Base-by-base conservation (phyloP, 2,888 invertebrate species). In the Hyposoter didymator region DNA sequence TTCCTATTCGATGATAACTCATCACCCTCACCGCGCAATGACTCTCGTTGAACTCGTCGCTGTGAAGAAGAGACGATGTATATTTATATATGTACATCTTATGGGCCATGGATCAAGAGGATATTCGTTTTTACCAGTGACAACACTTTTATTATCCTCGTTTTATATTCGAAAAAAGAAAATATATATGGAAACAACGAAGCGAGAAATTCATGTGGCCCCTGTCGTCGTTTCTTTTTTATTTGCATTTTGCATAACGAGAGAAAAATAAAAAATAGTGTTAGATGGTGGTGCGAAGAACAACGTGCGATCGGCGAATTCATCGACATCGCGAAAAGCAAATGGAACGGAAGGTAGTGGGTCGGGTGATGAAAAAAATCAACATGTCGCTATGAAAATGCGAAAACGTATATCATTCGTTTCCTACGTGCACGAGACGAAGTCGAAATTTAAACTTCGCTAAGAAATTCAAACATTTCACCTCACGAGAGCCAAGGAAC, bases 111-210 rank as follows among this genome's bases (percentile, higher is more conserved):
- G 49, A 22, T 72, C 19, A 62, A 19, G 52, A 64, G 73, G 73
- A 72, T 49, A 73, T 73, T 80, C 73, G 72, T 80, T 80, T 69
- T 80, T 80, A 80, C 80, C 80, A 80, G 66, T 80, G 80, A 73
- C 62, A 59, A 70, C 64, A 52, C 39, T 73, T 72, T 80, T 66
- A 80, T 80, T 64, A 73, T 80, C 72, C 80, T 80, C 80, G 64
- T 80, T 73, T 72, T 73, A 52, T 66, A 67, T 17, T 45, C 10
- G 43, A 78, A 69, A 17, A 39, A 72, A 62, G 35, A 19, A 10
- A 66, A 64, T 28, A 39, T 64, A 66, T 55, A 59, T 12, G 32
- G 32, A 62, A 82, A 32, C 43, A 75, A 70, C 76, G 78, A 82
- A 66, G 45, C 72, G 39, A 78, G 62, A 75, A 62, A 73, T 49